These are phyloP conservation scores for Wiebesia pumilae DNA, from an alignment of 1,140 invertebrate species.

Conservation along the genomic window DNA sequence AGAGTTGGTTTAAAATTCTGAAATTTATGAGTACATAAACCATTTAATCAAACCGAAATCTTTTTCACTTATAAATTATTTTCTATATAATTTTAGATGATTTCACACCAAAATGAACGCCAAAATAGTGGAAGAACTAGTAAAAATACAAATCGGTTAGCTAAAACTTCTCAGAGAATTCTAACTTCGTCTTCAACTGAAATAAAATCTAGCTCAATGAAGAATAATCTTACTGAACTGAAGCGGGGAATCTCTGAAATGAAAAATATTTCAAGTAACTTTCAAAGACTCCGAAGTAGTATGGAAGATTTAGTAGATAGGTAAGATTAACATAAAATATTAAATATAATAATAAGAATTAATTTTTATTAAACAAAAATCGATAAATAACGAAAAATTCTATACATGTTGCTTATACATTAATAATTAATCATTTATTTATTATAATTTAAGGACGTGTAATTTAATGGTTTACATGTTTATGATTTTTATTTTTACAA, in stretches of 20 bases:
- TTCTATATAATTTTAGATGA: neutral
- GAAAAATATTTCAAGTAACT: constrained; percentile 76
- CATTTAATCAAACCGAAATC: neutral
- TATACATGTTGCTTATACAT: no score
- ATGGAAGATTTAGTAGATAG: constrained; percentile 73
- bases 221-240: constrained; percentile 76
- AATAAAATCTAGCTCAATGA: constrained; percentile 75
- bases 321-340: constrained; percentile 55
- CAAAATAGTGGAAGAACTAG: neutral
- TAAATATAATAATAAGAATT: neutral
- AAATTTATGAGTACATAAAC: no score
- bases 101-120: neutral
- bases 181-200: constrained; percentile 53
- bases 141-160: neutral
- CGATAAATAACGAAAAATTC: no score
- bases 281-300: constrained; percentile 68
- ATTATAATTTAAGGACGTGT: no score
- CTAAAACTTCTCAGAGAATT: neutral
- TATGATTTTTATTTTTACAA: no score
- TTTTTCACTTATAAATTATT: neutral
- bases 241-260: constrained; percentile 77
- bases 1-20: no score
- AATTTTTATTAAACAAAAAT: no score
- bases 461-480: no score
- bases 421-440: no score